A percentile compares a stretch with the other conserved stretches of the same genome.
phyloP scores from a whole-genome alignment of 2,888 invertebrate genomes.

The Scelioninae gen. 2 region DNA sequence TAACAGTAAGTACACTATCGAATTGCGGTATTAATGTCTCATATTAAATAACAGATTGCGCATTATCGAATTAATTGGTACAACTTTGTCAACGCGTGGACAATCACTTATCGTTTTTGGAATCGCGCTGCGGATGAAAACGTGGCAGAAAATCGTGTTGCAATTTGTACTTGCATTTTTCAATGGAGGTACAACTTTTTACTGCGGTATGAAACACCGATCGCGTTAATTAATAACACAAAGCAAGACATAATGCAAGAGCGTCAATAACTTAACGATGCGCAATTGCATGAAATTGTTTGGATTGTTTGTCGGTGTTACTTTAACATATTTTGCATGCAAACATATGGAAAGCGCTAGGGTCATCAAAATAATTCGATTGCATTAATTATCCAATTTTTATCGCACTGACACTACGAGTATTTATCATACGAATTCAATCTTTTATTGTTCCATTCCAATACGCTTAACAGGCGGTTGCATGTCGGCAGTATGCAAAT shows the following conservation, averaged over 20 bases:
- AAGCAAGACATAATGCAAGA: conserved; percentile 30
- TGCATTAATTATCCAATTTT: background rate
- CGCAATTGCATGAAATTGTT: conserved; percentile 28
- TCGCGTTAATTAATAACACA: conserved; percentile 41
- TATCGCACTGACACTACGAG: background rate
- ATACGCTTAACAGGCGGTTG: conserved; percentile 8
- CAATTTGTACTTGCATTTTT: conserved; percentile 37
- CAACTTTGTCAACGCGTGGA: conserved; percentile 31
- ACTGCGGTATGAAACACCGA: conserved; percentile 28
- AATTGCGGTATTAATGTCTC: conserved; percentile 26
- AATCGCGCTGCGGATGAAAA: conserved; percentile 27
- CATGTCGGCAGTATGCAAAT: conserved; percentile 44
- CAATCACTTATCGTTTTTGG: conserved; percentile 40
- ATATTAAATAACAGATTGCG: conserved; percentile 23
- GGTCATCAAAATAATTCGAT: conserved; percentile 7
- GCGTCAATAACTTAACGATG: conserved; percentile 26
- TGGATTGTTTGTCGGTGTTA: conserved; percentile 30
- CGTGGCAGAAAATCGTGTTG: conserved; percentile 25
- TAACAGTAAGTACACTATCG: conserved; percentile 17
- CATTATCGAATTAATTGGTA: conserved; percentile 22
- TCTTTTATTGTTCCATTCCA: conserved; percentile 17
- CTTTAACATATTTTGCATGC: conserved; percentile 21
- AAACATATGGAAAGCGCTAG: conserved; percentile 1
- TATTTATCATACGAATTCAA: background rate
- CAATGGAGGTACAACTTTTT: conserved; percentile 26